These are phyloP conservation scores for Leiothrix lutea DNA, from an alignment of 2,113 vertebrate species.

Conservation along the genomic window DNA sequence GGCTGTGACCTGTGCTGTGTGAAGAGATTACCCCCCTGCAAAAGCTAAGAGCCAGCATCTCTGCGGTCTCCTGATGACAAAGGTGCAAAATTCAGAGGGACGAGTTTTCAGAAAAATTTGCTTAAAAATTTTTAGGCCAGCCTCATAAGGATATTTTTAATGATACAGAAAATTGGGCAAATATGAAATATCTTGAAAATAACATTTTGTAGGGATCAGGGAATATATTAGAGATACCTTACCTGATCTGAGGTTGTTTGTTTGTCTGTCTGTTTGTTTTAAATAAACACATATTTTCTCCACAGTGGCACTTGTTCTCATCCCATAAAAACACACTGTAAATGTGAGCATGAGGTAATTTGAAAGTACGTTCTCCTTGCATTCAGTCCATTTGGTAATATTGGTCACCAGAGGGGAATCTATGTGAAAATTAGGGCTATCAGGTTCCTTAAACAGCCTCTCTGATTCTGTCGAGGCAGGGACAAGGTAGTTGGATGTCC, in stretches of 20 bases:
- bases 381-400: not conserved
- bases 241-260: not conserved
- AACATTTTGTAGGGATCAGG: not conserved
- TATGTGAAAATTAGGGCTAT: not conserved
- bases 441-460: not conserved
- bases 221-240: not conserved
- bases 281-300: not conserved
- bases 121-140: not conserved
- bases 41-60: not conserved
- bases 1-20: rapidly evolving
- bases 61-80: rapidly evolving
- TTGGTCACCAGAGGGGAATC: not conserved
- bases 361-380: not conserved
- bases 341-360: not conserved
- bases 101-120: not conserved
- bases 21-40: rapidly evolving
- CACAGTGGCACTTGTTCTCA: not conserved
- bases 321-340: not conserved
- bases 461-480: not conserved
- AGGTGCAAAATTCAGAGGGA: not conserved
- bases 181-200: not conserved
- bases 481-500: not conserved
- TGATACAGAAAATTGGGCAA: not conserved
- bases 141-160: not conserved
- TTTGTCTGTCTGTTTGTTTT: not conserved